Evolutionary conservation across 2,888 invertebrate species (phyloP).

Genomic region (Drosophila melanocephala): DNA sequence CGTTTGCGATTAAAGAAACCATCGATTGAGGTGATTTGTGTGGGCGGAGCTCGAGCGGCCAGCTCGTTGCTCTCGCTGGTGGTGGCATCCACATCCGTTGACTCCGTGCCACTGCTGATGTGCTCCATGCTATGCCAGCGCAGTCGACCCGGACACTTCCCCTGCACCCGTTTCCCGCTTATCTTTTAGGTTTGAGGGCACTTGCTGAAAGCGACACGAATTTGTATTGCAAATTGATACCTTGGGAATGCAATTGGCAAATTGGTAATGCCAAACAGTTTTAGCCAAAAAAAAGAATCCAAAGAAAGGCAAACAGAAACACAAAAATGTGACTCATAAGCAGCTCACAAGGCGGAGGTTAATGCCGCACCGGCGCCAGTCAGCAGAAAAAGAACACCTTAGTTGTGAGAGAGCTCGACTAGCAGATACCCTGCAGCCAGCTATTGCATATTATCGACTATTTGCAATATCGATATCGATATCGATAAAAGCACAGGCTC

Average conservation of each 20-base stretch:
- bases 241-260: conserved; percentile 57
- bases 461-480: background rate
- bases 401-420: background rate
- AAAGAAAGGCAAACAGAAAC: background rate
- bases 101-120: conserved; percentile 25
- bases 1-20: conserved; percentile 97
- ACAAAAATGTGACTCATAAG: conserved; percentile 36
- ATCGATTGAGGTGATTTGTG: conserved; percentile 90
- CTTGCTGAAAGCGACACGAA: conserved; percentile 37
- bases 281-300: conserved; percentile 4
- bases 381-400: conserved; percentile 42
- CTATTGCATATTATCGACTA: background rate
- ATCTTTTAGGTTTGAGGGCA: conserved; percentile 27
- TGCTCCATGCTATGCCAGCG: conserved; percentile 40
- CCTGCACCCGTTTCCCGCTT: conserved; percentile 18
- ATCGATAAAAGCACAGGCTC: background rate
- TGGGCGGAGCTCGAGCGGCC: conserved; percentile 40
- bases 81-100: conserved; percentile 36
- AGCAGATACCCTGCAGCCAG: background rate
- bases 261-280: conserved; percentile 32
- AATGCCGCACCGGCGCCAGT: conserved; percentile 48
- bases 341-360: conserved; percentile 12
- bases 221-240: conserved; percentile 60
- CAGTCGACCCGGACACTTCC: background rate
- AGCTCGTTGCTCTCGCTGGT: conserved; percentile 34